Evolutionary conservation across 2,888 invertebrate genomes (phyloP), one percentile per base, ranked within the genome.

Genomic region (Sphaerophoria taeniata): DNA sequence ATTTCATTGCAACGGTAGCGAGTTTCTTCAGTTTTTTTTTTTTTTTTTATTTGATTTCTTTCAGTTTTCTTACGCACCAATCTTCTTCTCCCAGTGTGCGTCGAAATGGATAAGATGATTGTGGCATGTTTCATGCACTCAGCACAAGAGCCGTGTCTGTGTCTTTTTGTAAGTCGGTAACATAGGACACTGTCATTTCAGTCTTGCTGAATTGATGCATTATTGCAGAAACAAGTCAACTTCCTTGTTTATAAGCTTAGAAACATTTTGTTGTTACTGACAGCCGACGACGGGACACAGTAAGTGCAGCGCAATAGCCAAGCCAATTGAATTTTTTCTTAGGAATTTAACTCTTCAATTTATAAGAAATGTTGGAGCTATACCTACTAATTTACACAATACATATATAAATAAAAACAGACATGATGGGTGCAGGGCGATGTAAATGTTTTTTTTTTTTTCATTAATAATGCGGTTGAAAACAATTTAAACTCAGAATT

Each of bases 181-280:
- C 3, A 11, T 56, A 31, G 76, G 70, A 47, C 71, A 81, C 77
- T 81, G 77, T 70, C 81, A 60, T 73, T 67, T 45, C n/a, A 43
- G 45, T 24, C 49, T 45, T 81, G 45, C 63, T 81, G 72, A 81
- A 85, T 76, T 69, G 81, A 85, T 84, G 80, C 83, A 70, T 67
- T 84, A 75, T 75, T 84, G 79, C 84, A 76, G 75, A 84, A 80
- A 84, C 80, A 84, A 80, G 84, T 80, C 67, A 80, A 84, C 83
- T 84, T 84, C 83, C 83, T 84, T 71, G 65, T 84, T 79, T 74
- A 24, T 24, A 24, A 24, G 24, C 24, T 24, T 24, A 24, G 24
- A 60, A 58, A 70, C 58, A 49, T 56, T 60, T 36, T 58, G 39
- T 36, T 56, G 79, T 67, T 67, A 60, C 53, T 73, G 60, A n/a